These are phyloP conservation scores for Dolichomitus sp. DNA, from an alignment of 2,888 invertebrate genomes.

Conservation along the genomic window DNA sequence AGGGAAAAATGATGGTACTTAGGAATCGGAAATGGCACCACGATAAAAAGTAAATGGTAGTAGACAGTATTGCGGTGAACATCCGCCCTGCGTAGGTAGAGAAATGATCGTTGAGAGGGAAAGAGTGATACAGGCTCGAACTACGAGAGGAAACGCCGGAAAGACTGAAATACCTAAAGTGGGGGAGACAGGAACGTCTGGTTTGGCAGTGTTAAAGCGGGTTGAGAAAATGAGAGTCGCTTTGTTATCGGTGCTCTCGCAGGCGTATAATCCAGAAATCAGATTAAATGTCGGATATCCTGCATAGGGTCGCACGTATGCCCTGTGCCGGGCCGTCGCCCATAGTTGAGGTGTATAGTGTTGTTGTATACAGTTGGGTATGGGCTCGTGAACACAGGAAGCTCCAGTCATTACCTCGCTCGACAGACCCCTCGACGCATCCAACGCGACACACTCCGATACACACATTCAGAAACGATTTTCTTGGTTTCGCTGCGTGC, in stretches of 20 bases:
- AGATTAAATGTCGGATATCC: conserved; percentile 86
- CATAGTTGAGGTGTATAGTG: conserved; percentile 34
- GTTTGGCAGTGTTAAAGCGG: conserved; percentile 45
- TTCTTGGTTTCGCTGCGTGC: conserved; percentile 48
- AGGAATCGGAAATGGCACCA: conserved; percentile 63
- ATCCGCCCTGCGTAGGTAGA: conserved; percentile 19
- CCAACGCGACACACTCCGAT: conserved; percentile 82
- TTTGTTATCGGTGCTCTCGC: conserved; percentile 79
- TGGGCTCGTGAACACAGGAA: conserved; percentile 82
- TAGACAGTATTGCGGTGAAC: conserved; percentile 48
- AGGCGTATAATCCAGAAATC: conserved; percentile 85
- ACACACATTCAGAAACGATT: conserved; percentile 78
- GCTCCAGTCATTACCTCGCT: conserved; percentile 84
- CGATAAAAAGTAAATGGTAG: conserved; percentile 17
- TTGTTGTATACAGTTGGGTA: conserved; percentile 49
- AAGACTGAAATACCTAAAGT: conserved; percentile 44
- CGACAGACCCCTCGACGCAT: conserved; percentile 81
- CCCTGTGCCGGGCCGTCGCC: conserved; percentile 42
- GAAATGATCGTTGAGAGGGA: neutral
- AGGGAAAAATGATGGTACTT: conserved; percentile 23
- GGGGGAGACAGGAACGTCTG: conserved; percentile 43
- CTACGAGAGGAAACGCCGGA: conserved; percentile 59
- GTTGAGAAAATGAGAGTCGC: conserved; percentile 64
- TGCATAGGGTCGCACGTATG: conserved; percentile 78
- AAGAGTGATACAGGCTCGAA: conserved; percentile 10